Evolutionary conservation across 2,113 vertebrate genomes (phyloP).

Genomic region (Bufo bufo): DNA sequence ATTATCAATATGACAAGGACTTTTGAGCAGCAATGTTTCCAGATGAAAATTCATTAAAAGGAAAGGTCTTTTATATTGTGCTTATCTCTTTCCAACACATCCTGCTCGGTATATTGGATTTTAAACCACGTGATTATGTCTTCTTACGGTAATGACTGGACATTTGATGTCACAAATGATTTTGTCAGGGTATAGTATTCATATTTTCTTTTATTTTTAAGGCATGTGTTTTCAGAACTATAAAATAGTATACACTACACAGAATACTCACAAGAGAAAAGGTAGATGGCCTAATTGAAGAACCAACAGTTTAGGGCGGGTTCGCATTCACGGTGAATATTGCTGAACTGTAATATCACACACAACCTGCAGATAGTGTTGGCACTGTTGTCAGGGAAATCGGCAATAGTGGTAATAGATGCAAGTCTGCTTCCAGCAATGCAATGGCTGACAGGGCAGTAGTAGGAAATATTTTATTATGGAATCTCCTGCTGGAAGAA

Average conservation of each 20-base stretch:
- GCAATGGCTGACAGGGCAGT: no score
- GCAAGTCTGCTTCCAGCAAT: no score
- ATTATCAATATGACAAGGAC: conserved; percentile 6
- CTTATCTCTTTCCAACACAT: conserved; percentile 1
- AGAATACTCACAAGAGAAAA: not conserved
- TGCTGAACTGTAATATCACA: no score
- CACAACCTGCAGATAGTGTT: no score
- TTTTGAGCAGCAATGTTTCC: conserved; percentile 17
- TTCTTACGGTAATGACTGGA: not conserved
- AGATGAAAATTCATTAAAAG: conserved; percentile 18
- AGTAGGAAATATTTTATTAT: no score
- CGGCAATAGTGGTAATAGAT: no score
- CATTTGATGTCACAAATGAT: not conserved
- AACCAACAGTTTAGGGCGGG: no score
- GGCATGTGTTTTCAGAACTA: no score
- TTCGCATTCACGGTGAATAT: no score
- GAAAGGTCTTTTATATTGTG: not conserved
- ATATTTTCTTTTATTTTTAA: not conserved
- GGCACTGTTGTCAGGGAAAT: no score
- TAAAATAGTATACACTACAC: not conserved
- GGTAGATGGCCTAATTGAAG: not conserved
- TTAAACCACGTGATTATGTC: not conserved
- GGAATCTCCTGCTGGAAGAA: no score
- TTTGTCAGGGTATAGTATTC: not conserved
- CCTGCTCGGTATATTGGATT: not conserved